These are phyloP conservation scores for Strigops habroptila DNA, from an alignment of 2,113 vertebrate genomes.

Conservation along the genomic window DNA sequence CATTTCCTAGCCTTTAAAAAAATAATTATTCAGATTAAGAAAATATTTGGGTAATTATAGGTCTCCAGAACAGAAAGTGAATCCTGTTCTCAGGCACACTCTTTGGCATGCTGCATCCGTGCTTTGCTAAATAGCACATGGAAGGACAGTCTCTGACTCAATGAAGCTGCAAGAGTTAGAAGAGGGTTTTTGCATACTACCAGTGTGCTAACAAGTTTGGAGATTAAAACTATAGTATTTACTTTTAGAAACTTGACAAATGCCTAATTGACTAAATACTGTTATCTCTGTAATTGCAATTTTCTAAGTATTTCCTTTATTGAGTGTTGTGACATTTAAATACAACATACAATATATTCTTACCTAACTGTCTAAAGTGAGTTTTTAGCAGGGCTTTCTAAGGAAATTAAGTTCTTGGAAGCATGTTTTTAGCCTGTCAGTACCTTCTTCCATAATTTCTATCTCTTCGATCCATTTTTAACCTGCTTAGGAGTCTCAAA, in stretches of 20 bases:
- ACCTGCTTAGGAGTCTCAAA: background rate
- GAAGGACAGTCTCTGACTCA: background rate
- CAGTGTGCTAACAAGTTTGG: background rate
- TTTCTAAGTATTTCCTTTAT: background rate
- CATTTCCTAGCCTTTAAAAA: background rate
- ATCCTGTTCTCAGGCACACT: background rate
- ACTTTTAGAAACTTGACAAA: background rate
- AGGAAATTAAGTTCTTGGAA: background rate
- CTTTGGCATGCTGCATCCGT: background rate
- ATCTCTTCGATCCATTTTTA: background rate
- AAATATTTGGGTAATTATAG: background rate
- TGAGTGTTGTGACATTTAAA: background rate
- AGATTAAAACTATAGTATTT: background rate
- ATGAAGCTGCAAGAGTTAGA: background rate
- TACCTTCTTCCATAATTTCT: background rate
- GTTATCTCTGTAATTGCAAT: background rate
- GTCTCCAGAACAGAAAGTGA: background rate
- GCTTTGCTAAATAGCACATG: fast-evolving
- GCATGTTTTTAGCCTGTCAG: background rate
- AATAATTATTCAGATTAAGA: background rate
- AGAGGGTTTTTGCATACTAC: background rate
- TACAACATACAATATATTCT: background rate
- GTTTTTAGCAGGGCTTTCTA: background rate
- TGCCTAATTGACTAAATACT: background rate
- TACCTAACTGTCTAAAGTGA: background rate